These are phyloP conservation scores for Urocyon cinereoargenteus DNA, from an alignment of 2,797 vertebrate genomes.

Conservation along the genomic window DNA sequence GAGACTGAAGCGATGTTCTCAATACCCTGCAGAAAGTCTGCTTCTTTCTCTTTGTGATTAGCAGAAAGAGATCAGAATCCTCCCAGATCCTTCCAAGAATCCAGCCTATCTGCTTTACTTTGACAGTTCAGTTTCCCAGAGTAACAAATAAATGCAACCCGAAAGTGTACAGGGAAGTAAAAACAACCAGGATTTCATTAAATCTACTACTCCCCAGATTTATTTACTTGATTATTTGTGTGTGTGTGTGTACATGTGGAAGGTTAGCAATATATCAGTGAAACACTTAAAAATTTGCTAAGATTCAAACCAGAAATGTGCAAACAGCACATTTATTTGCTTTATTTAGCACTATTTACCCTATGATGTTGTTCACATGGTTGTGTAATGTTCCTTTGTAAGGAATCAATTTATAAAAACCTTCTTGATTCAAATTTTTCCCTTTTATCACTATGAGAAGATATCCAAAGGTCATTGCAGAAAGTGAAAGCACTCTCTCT, in stretches of 20 bases:
- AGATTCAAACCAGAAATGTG: not conserved
- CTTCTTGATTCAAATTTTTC: not conserved
- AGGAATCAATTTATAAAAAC: slow-evolving; percentile 10
- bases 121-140: not conserved
- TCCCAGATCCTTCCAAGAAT: not conserved
- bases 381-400: not conserved
- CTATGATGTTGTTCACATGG: not conserved
- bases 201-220: not conserved
- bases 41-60: not conserved
- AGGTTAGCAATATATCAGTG: not conserved
- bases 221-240: not conserved
- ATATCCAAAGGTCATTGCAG: not conserved
- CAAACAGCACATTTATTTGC: not conserved
- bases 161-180: not conserved
- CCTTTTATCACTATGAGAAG: not conserved
- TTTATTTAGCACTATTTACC: not conserved
- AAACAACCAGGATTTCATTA: slow-evolving; percentile 21
- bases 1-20: not conserved
- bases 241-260: not conserved
- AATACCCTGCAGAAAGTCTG: not conserved
- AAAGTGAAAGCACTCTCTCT: not conserved
- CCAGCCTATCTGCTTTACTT: not conserved
- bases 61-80: not conserved
- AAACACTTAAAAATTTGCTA: not conserved
- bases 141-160: not conserved